Evolutionary conservation across 2,797 vertebrate species (phyloP).

Genomic region (Prunella strophiata): DNA sequence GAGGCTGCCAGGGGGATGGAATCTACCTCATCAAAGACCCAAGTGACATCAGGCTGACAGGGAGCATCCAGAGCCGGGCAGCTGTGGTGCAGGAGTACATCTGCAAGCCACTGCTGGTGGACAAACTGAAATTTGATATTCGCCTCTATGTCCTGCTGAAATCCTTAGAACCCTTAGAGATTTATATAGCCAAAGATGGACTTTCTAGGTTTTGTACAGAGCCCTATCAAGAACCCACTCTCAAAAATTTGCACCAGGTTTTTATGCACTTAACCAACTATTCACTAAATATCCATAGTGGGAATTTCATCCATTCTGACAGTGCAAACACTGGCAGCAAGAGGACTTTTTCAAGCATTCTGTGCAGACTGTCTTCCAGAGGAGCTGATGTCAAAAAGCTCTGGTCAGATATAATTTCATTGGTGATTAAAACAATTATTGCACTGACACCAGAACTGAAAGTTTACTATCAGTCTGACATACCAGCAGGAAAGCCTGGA

Average conservation of each 20-base stretch:
- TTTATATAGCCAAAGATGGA: constrained; percentile 97
- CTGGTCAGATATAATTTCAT: constrained; percentile 95
- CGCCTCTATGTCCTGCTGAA: constrained; percentile 95
- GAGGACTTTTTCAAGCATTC: constrained; percentile 93
- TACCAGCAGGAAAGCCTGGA: constrained; percentile 91
- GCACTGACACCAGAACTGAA: constrained; percentile 93
- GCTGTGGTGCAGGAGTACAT: constrained; percentile 96
- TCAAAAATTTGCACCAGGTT: constrained; percentile 92
- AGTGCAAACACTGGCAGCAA: constrained; percentile 94
- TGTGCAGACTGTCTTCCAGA: constrained; percentile 87
- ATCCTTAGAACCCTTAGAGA: constrained; percentile 93
- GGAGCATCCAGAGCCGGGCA: constrained; percentile 84
- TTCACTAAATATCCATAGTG: constrained; percentile 93
- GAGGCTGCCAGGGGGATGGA: constrained; percentile 96
- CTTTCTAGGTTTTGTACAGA: constrained; percentile 97
- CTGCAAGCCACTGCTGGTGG: constrained; percentile 91
- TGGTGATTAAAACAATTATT: constrained; percentile 96
- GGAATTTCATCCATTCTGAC: constrained; percentile 94
- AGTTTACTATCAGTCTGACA: constrained; percentile 93
- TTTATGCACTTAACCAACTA: constrained; percentile 99
- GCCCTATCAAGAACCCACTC: constrained; percentile 92
- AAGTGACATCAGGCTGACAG: constrained; percentile 82
- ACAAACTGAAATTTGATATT: constrained; percentile 98
- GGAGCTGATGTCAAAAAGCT: constrained; percentile 93
- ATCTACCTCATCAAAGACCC: constrained; percentile 99